Evolutionary conservation across 2,113 vertebrate genomes (phyloP), one percentile per base, ranked within the genome.

Genomic region (Alexandromys fortis): DNA sequence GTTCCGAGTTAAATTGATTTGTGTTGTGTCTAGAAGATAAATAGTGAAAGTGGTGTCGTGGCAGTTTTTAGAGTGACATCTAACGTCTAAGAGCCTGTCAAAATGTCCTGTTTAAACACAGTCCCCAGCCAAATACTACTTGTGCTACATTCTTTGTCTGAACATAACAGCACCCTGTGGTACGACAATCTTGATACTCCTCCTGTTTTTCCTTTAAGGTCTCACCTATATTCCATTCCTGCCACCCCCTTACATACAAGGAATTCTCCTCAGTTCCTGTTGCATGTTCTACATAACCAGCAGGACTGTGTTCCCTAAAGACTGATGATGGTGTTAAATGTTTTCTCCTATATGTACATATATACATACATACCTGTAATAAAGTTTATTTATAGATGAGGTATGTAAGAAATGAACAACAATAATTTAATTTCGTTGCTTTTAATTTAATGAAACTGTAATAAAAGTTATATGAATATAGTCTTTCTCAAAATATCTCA

Each of bases 1-100:
- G 24, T 89, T 96, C 33, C 76, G 30, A 96, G 49, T 93, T 92
- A 63, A 72, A 47, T n/a, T 70, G 86, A 65, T 16, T 93, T 92
- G 30, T 42, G 55, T 90, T 73, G 93, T 52, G 38, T 92, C 35
- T 87, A 81, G 42, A 82, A 52, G 35, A 30, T 52, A 63, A 86
- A 58, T 58, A 76, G 55, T 89, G 30, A 91, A 95, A 88, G 82
- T 11, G 7, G 42, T 92, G 55, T 8, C 9, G 33, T 92, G 55
- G 68, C 75, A 13, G 90, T 47, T 95, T 86, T 86, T 22, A 10
- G 70, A 81, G 42, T 94, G 67, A 90, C 30, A 81, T 89, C 33
- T 91, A 63, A 91, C 38, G 55, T 16, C 19, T 58, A 49, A 81
- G 82, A 85, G 45, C 30, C 68, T 73, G 4, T 79, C 35, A 47